Percentiles rank a stretch among this genome's conserved stretches.
Conservation (phyloP, 2,797 vertebrate species). For the Trematomus bernacchii region DNA sequence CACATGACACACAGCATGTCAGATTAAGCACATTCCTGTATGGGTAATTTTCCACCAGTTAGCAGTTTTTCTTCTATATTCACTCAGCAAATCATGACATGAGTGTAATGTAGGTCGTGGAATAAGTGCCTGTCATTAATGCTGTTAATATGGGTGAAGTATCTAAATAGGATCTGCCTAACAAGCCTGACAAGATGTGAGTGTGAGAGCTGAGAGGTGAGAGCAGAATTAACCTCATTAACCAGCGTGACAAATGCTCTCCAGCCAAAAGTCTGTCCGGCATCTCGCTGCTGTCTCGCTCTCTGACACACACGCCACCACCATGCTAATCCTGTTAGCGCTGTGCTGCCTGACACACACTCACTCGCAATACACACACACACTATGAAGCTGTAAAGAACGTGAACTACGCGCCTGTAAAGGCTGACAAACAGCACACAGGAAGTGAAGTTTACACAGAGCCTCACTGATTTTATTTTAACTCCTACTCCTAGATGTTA, state of each 20-base stretch:
- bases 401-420: constrained; percentile 16
- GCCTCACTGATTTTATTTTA: neutral
- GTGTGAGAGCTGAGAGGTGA: constrained; percentile 29
- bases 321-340: constrained; percentile 72
- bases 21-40: neutral
- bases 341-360: constrained; percentile 36
- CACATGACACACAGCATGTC: neutral
- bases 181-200: constrained; percentile 30
- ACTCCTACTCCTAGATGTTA: neutral
- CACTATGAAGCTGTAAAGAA: constrained; percentile 6
- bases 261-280: constrained; percentile 9
- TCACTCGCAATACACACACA: constrained; percentile 16
- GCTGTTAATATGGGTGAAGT: constrained; percentile 3
- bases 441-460: neutral
- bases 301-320: constrained; percentile 52
- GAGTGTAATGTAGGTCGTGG: constrained; percentile 20
- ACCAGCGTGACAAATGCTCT: constrained; percentile 35
- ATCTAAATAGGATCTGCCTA: constrained; percentile 29
- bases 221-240: constrained; percentile 51
- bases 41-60: constrained; percentile 2
- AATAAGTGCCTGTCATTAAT: neutral
- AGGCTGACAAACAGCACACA: constrained; percentile 4
- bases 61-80: constrained; percentile 16
- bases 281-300: constrained; percentile 15
- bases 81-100: neutral